Base-by-base conservation (phyloP, 2,797 vertebrate genomes). In the Arrhamphus sclerolepis region DNA sequence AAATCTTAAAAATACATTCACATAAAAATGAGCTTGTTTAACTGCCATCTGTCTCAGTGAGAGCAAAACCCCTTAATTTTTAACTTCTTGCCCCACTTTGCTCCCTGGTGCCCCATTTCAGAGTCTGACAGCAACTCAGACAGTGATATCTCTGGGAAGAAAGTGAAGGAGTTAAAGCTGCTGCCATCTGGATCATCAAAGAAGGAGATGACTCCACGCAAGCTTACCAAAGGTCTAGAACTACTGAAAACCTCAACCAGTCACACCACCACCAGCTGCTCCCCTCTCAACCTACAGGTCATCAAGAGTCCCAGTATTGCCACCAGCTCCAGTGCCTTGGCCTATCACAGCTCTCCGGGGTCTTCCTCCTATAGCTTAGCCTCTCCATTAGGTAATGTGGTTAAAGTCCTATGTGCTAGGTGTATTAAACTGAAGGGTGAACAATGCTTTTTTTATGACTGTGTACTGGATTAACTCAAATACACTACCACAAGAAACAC, bases 111-210 rank as follows among this genome's bases (percentile, higher is more conserved):
- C 65, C 56, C 6, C 17, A 31, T 68, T 66, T 54, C 89, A 99
- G 97, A 98, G 82, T 98, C 97, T 28, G 97, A 98, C 89, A 99
- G 94, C 89, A 98, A 98, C 92, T 98, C 96, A 34, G 97, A 98
- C 80, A 98, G 96, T 51, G 97, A 98, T 88, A 91, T 96, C 55
- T 97, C 97, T 60, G 95, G 95, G 77, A 94, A 95, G 86, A 95
- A 95, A 82, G 92, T 92, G 88, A 98, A 96, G 92, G 96, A 97
- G 80, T 92, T 92, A 70, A 91, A 89, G 82, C 82, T 86, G 91
- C 93, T 87, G 91, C 93, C 87, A 81, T 92, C 2, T 93, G 96
- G 91, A 93, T 93, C 88, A 89, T 95, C 20, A 83, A 96, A 84
- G 92, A 95, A 91, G 72, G 97, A 98, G 86, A 95, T 91, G 89